Evolutionary conservation across 92 coral and sea anemone species (phyloP).

Genomic region (Anthopleura xanthogrammica): DNA sequence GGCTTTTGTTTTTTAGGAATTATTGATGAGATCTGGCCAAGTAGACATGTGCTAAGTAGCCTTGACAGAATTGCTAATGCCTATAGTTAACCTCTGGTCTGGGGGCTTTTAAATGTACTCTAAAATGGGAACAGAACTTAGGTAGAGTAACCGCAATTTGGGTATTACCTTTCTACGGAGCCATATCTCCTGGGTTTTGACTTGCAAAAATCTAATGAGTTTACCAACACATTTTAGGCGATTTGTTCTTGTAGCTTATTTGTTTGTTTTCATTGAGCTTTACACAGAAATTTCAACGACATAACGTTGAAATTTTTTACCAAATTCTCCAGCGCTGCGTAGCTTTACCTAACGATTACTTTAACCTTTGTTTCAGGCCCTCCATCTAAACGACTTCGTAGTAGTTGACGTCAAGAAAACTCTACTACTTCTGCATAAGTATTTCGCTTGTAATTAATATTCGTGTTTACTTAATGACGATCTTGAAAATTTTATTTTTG

Average conservation of each 20-base stretch:
- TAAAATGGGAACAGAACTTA: constrained; percentile 11
- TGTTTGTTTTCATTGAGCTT: constrained; percentile 49
- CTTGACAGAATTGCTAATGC: constrained; percentile 36
- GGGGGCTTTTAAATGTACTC: constrained; percentile 21
- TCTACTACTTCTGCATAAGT: constrained; percentile 83
- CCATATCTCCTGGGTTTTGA: constrained; percentile 24
- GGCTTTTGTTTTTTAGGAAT: constrained; percentile 27
- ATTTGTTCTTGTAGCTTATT: constrained; percentile 48
- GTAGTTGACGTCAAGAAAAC: constrained; percentile 90
- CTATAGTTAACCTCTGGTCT: constrained; percentile 34
- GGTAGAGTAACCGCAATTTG: constrained; percentile 31
- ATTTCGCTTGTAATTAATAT: constrained; percentile 80
- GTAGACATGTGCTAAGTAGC: constrained; percentile 24
- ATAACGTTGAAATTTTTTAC: neutral
- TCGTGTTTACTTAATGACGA: constrained; percentile 20
- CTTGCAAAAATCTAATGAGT: constrained; percentile 63
- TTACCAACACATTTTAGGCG: constrained; percentile 71
- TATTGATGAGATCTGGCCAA: constrained; percentile 37
- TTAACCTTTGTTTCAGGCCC: constrained; percentile 50
- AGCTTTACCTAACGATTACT: constrained; percentile 10
- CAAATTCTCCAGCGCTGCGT: neutral
- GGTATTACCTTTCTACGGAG: constrained; percentile 27
- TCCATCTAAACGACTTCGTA: constrained; percentile 86
- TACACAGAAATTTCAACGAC: neutral
- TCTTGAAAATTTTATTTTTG: constrained; percentile 44